Conservation (phyloP, 2,888 invertebrate species). For the Leptura quadrifasciata region DNA sequence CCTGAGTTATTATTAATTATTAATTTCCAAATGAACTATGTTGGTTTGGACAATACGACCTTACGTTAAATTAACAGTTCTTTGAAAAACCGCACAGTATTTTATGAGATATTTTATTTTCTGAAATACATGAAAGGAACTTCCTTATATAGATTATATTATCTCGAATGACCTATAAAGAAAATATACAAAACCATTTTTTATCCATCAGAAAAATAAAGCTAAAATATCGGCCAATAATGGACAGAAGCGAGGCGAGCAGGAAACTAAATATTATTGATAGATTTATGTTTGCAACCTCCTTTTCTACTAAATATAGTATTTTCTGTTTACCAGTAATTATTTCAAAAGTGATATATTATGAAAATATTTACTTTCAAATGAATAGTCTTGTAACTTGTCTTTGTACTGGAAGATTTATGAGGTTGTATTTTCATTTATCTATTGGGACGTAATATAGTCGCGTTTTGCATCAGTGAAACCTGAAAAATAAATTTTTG, state of each 20-base stretch:
- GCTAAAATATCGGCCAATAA: neutral
- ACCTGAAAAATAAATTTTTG: too few relatives aligned
- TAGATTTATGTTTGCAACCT: neutral
- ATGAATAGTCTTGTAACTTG: neutral
- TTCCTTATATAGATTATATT: neutral
- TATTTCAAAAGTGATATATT: conserved; percentile 1
- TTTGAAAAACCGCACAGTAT: too few relatives aligned
- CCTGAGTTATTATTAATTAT: too few relatives aligned
- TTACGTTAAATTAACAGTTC: too few relatives aligned
- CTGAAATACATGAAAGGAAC: neutral
- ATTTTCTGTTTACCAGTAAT: neutral
- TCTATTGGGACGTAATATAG: too few relatives aligned
- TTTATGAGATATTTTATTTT: too few relatives aligned
- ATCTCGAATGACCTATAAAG: neutral
- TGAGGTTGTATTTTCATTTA: too few relatives aligned
- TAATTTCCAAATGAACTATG: too few relatives aligned
- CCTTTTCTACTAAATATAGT: neutral
- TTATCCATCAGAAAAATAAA: conserved; percentile 2
- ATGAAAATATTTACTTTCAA: neutral
- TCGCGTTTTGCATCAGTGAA: too few relatives aligned
- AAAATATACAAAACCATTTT: neutral
- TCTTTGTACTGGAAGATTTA: too few relatives aligned
- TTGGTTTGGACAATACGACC: too few relatives aligned
- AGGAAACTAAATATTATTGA: conserved; percentile 7
- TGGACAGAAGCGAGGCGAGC: neutral